phyloP scores from a whole-genome alignment of 2,113 vertebrate species.

The Epinephelus lanceolatus region DNA sequence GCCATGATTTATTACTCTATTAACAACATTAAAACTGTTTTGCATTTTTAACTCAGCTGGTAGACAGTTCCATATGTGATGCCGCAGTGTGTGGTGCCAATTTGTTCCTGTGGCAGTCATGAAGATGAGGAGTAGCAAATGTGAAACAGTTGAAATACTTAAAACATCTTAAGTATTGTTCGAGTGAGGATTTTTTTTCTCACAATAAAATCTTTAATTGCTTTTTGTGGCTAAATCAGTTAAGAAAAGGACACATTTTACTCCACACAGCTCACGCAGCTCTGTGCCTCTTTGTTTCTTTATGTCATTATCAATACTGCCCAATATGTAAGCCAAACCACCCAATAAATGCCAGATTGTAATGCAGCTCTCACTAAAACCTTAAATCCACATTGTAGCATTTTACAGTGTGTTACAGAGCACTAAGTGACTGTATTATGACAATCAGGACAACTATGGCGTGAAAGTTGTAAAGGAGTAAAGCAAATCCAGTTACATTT shows the following conservation, averaged over 20 bases:
- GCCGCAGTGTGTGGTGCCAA: not conserved
- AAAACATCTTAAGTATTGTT: slow-evolving; percentile 8
- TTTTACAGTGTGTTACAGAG: not conserved
- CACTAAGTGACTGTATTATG: not conserved
- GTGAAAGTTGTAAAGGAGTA: not conserved
- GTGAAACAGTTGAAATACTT: not conserved
- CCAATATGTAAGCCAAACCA: slow-evolving; percentile 12
- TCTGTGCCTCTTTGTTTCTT: slow-evolving; percentile 17
- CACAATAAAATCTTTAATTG: not conserved
- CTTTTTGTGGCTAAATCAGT: slow-evolving; percentile 15
- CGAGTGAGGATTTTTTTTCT: not conserved
- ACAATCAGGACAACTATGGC: not conserved
- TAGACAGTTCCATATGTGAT: not conserved
- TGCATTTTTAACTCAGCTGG: no score
- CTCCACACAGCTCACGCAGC: not conserved
- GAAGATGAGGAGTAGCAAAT: not conserved
- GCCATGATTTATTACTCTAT: no score
- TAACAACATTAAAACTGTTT: no score
- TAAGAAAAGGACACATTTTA: slow-evolving; percentile 21
- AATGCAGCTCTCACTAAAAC: slow-evolving; percentile 6
- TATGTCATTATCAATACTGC: slow-evolving; percentile 31
- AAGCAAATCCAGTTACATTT: not conserved
- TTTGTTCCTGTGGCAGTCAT: not conserved
- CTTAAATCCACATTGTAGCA: not conserved
- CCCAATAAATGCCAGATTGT: slow-evolving; percentile 30